Conservation (phyloP, 2,797 vertebrate genomes). For the Anniella stebbinsi region DNA sequence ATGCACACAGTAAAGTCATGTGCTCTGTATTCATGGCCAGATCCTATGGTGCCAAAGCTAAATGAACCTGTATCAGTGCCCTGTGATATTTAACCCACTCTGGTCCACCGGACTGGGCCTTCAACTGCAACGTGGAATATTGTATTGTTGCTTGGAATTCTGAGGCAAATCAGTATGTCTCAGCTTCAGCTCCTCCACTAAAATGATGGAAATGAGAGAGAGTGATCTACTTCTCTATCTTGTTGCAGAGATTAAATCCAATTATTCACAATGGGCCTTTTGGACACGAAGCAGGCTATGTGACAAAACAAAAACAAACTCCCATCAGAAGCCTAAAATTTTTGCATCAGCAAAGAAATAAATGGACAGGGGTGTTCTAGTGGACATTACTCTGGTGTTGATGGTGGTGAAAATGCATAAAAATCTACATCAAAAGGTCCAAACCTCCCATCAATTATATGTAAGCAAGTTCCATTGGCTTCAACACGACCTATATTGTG, state of each 20-base stretch:
- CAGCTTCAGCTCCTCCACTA: background rate
- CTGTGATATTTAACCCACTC: slow-evolving; percentile 68
- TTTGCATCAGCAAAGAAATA: slow-evolving; percentile 3
- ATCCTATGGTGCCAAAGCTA: slow-evolving; percentile 77
- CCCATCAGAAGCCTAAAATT: background rate
- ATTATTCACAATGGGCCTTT: background rate
- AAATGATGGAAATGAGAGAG: slow-evolving; percentile 2
- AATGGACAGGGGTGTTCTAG: background rate
- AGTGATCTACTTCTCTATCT: background rate
- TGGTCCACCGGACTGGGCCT: slow-evolving; percentile 45
- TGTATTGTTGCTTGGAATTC: background rate
- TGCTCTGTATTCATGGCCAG: slow-evolving; percentile 80
- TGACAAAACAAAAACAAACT: background rate
- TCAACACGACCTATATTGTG: background rate
- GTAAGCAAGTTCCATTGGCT: background rate
- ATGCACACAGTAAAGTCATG: slow-evolving; percentile 81
- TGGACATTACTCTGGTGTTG: background rate
- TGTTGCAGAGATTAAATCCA: background rate
- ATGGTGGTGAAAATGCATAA: background rate
- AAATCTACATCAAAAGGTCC: background rate
- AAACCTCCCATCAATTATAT: background rate
- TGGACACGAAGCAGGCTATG: background rate
- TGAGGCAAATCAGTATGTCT: background rate
- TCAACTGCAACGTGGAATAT: background rate
- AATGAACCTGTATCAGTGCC: slow-evolving; percentile 66